Percentiles rank a stretch among this genome's conserved stretches.
These are phyloP conservation scores for Darevskia mixta DNA, from an alignment of 2,797 vertebrate genomes.

Conservation along the genomic window DNA sequence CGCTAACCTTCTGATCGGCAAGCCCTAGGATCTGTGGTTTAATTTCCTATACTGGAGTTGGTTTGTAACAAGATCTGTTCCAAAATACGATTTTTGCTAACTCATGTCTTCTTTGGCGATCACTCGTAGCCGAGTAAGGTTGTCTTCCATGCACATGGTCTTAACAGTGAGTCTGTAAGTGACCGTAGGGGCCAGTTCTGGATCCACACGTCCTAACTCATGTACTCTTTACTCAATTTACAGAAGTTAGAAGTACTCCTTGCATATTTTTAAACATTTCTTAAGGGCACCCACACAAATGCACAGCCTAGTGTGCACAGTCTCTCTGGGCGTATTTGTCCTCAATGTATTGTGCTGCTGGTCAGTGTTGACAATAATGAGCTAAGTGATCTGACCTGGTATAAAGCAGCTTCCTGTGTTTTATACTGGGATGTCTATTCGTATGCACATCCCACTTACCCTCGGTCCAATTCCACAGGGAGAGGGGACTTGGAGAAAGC, in stretches of 20 bases:
- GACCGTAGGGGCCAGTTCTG: too few relatives aligned
- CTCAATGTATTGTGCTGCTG: too few relatives aligned
- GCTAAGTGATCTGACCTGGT: too few relatives aligned
- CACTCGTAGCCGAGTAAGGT: too few relatives aligned
- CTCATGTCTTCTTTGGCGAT: too few relatives aligned
- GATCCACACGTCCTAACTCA: too few relatives aligned
- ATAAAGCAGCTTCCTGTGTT: too few relatives aligned
- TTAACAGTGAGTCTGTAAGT: too few relatives aligned
- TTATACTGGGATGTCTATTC: too few relatives aligned
- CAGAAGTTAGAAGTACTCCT: background rate
- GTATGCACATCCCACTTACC: background rate
- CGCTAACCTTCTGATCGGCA: too few relatives aligned
- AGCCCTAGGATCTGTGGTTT: background rate
- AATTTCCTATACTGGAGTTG: background rate
- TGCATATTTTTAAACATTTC: background rate
- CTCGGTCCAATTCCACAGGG: background rate
- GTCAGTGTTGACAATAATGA: too few relatives aligned
- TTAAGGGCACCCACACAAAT: background rate
- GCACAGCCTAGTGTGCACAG: background rate
- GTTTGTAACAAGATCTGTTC: background rate
- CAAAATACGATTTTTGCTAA: background rate
- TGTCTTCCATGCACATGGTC: too few relatives aligned
- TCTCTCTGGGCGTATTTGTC: background rate
- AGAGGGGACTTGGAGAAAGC: background rate
- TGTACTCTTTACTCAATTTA: background rate